Conservation (phyloP, 2,797 vertebrate genomes). For the Eurystomus glaucurus region DNA sequence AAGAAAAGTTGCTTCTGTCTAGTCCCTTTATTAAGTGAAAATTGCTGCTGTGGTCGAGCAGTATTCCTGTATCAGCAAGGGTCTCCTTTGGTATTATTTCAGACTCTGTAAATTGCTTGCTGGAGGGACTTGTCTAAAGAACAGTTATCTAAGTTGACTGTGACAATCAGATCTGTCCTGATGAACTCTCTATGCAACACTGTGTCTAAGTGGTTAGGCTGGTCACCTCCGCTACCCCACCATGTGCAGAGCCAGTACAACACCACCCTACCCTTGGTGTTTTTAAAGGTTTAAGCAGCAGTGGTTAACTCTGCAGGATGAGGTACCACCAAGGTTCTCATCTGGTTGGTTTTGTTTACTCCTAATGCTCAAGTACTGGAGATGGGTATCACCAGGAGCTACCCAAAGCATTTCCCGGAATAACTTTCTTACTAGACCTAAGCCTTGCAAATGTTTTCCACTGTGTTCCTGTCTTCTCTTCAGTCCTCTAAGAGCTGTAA, state of each 20-base stretch:
- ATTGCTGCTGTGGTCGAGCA: not conserved
- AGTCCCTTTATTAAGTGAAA: not conserved
- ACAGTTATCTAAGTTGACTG: not conserved
- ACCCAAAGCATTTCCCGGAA: not conserved
- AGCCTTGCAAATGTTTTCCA: not conserved
- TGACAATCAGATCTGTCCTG: not conserved
- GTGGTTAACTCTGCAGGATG: not conserved
- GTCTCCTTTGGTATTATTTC: not conserved
- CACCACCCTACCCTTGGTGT: fast-evolving
- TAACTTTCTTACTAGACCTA: not conserved
- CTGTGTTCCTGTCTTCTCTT: not conserved
- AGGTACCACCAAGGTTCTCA: not conserved
- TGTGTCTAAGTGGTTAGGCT: fast-evolving
- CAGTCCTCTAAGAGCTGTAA: not conserved
- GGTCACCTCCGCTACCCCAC: not conserved
- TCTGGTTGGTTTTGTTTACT: not conserved
- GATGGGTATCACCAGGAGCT: not conserved
- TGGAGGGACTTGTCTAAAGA: not conserved
- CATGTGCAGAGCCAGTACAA: not conserved
- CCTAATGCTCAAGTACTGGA: not conserved
- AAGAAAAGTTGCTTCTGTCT: not conserved
- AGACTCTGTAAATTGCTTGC: not conserved
- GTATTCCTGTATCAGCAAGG: not conserved
- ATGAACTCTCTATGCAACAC: not conserved
- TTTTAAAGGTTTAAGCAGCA: not conserved